Evolutionary conservation across 2,113 vertebrate species (phyloP).

Genomic region (Sphyrna mokarran): DNA sequence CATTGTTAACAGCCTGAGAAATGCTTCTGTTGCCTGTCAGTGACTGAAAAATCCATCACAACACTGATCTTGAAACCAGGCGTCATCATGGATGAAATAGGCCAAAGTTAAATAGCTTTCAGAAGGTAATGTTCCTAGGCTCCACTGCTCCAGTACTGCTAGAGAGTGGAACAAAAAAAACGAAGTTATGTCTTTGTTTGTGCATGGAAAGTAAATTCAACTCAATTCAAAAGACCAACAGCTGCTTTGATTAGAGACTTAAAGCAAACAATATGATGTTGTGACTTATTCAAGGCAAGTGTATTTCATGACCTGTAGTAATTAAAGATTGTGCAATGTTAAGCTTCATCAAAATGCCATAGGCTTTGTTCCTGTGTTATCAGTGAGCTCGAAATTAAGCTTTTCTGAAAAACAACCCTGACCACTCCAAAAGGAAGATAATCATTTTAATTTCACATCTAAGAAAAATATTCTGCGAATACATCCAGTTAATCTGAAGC

Average conservation of each 20-base stretch:
- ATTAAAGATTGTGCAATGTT: neutral
- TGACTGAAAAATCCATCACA: neutral
- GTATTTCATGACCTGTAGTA: neutral
- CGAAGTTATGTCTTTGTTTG: neutral
- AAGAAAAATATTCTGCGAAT: neutral
- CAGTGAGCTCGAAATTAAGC: neutral
- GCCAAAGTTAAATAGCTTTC: neutral
- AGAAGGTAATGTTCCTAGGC: neutral
- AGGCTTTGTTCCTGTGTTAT: neutral
- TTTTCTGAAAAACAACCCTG: neutral
- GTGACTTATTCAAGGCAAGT: neutral
- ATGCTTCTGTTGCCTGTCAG: neutral
- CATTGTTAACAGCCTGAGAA: neutral
- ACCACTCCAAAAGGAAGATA: neutral
- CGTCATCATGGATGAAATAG: neutral
- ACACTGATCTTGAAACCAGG: neutral
- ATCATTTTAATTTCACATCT: neutral
- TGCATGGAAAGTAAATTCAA: neutral
- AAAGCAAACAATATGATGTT: neutral
- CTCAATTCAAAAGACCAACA: neutral
- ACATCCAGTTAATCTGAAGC: neutral
- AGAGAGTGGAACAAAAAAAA: neutral
- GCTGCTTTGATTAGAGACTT: conserved; percentile 9
- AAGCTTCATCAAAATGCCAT: neutral
- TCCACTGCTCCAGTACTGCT: neutral